phyloP scores from a whole-genome alignment of 2,888 invertebrate species.

The Exephanes ischioxanthus region DNA sequence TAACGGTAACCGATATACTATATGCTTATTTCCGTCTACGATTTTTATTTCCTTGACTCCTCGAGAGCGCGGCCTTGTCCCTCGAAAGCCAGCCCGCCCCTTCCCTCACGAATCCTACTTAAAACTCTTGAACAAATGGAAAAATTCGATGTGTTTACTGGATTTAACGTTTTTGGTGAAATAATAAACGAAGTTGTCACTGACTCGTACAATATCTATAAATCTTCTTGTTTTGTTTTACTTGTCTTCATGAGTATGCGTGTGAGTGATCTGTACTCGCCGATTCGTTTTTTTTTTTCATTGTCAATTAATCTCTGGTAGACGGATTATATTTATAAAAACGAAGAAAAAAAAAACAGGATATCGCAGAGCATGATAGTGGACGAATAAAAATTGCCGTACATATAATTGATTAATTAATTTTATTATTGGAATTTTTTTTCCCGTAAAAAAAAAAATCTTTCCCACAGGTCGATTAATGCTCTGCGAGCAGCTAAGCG shows the following conservation, averaged over 20 bases:
- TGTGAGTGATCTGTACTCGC: background rate
- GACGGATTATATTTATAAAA: slow-evolving; percentile 33
- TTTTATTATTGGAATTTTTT: slow-evolving; percentile 20
- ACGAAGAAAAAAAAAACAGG: slow-evolving; percentile 20
- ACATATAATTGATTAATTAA: slow-evolving; percentile 7
- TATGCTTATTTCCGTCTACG: slow-evolving; percentile 42
- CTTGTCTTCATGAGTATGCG: slow-evolving; percentile 1
- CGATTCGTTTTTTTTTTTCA: slow-evolving; percentile 21
- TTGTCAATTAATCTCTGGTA: slow-evolving; percentile 11
- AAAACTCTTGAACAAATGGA: background rate
- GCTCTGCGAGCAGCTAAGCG: slow-evolving; percentile 15
- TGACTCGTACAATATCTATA: slow-evolving; percentile 63
- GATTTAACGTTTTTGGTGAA: slow-evolving; percentile 76
- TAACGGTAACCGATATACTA: slow-evolving; percentile 4
- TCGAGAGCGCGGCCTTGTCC: background rate
- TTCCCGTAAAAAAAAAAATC: background rate
- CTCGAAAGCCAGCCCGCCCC: background rate
- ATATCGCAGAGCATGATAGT: slow-evolving; percentile 21
- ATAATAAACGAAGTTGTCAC: slow-evolving; percentile 80
- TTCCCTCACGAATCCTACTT: background rate
- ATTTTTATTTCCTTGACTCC: slow-evolving; percentile 55
- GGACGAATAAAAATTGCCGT: slow-evolving; percentile 30
- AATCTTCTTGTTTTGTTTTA: slow-evolving; percentile 17
- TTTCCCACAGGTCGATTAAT: background rate
- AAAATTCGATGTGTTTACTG: slow-evolving; percentile 45